phyloP scores from a whole-genome alignment of 37 sponge, comb jelly and placozoan species.

The Halichondria panicea region DNA sequence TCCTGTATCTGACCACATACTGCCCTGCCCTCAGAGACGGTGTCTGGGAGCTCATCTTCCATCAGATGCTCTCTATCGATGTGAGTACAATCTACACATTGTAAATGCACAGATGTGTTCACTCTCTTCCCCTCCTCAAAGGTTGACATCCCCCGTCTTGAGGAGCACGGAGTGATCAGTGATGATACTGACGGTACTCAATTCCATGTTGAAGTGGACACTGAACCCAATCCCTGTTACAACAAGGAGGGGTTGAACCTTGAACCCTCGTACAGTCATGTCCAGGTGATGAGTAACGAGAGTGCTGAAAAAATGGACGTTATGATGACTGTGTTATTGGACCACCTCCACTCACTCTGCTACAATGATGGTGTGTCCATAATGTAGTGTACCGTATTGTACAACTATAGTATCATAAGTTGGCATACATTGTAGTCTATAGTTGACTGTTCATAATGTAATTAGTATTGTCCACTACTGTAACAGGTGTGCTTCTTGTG shows the following conservation, averaged over 20 bases:
- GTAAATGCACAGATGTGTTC: background rate
- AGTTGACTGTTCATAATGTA: no score
- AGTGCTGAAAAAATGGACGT: slow-evolving; percentile 73
- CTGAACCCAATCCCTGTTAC: no score
- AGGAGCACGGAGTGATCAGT: slow-evolving; percentile 19
- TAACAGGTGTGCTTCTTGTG: background rate
- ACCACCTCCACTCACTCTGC: slow-evolving; percentile 33
- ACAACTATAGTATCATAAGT: no score
- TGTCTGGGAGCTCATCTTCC: slow-evolving; percentile 46
- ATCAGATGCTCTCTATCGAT: slow-evolving; percentile 69
- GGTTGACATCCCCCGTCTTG: slow-evolving; percentile 30
- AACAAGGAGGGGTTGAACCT: background rate
- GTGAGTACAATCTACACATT: slow-evolving; percentile 31
- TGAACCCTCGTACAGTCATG: slow-evolving; percentile 2
- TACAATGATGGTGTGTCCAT: slow-evolving; percentile 33
- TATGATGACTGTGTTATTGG: slow-evolving; percentile 51
- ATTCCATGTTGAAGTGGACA: slow-evolving; percentile 31
- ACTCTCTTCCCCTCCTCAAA: background rate
- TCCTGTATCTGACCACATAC: slow-evolving; percentile 49
- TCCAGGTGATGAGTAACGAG: slow-evolving; percentile 45
- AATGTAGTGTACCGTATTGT: no score
- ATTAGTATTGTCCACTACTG: no score
- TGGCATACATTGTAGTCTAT: no score
- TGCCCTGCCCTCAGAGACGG: slow-evolving; percentile 49
- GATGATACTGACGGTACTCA: slow-evolving; percentile 2